Evolutionary conservation across 2,888 invertebrate genomes (phyloP), one percentile per base, ranked within the genome.

Genomic region (Crioceris asparagi): DNA sequence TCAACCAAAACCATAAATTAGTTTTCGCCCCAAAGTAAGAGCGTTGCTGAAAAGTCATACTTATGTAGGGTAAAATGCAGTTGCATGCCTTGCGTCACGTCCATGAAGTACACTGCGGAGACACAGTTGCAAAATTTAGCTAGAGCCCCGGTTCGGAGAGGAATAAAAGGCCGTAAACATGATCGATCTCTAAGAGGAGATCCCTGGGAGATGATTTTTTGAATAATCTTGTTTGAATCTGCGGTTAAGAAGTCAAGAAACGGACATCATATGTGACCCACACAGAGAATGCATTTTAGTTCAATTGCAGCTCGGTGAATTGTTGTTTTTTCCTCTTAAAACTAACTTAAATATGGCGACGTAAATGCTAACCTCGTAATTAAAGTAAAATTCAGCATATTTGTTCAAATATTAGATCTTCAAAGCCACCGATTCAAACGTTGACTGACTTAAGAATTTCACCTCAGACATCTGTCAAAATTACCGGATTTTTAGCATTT

Each of bases 261-360:
- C n/a, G n/a, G n/a, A n/a, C n/a, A n/a, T n/a, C n/a, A n/a, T n/a
- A n/a, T n/a, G n/a, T n/a, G n/a, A n/a, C n/a, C n/a, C n/a, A n/a
- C n/a, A n/a, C n/a, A n/a, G n/a, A n/a, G n/a, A n/a, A n/a, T n/a
- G n/a, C n/a, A n/a, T n/a, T n/a, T n/a, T n/a, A n/a, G n/a, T n/a
- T n/a, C n/a, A n/a, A n/a, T n/a, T n/a, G n/a, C n/a, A n/a, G n/a
- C n/a, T n/a, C n/a, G 5, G 27, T 27, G 27, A 12, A 27, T 14
- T 14, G 5, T 17, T 7, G 21, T 21, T 44, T 50, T 59, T 60
- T 61, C 59, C 57, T 53, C 54, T 50, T 55, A 54, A 51, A 58
- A 61, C 58, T 54, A 56, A 56, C 58, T 61, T 63, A 65, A 67
- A 67, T 57, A 67, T 67, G 67, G 67, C 67, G 65, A 61, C 66